These are phyloP conservation scores for Erannis defoliaria DNA, from an alignment of 2,888 invertebrate species.

Conservation along the genomic window DNA sequence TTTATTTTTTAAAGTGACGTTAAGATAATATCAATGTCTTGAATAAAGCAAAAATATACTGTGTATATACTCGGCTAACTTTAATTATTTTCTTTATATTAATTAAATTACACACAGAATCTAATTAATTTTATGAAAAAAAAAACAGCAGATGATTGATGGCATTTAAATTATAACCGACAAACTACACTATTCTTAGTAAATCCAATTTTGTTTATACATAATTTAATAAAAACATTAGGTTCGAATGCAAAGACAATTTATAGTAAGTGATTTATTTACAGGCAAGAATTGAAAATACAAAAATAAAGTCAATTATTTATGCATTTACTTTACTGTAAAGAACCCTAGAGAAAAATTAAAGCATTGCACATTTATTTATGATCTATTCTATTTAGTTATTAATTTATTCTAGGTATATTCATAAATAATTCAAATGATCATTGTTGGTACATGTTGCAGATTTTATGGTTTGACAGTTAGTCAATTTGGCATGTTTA, in stretches of 20 bases:
- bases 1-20: too few relatives aligned
- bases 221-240: too few relatives aligned
- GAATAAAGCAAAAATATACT: too few relatives aligned
- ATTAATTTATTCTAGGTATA: conserved; percentile 8
- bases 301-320: conserved; percentile 19
- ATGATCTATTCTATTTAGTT: too few relatives aligned
- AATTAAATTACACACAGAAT: too few relatives aligned
- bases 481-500: not conserved
- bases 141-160: too few relatives aligned
- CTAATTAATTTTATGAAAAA: too few relatives aligned
- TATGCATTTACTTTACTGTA: conserved; percentile 33
- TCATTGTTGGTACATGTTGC: conserved; percentile 3
- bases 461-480: conserved; percentile 10
- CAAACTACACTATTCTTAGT: too few relatives aligned
- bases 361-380: conserved; percentile 25
- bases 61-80: not conserved
- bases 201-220: too few relatives aligned
- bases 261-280: not conserved
- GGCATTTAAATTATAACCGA: too few relatives aligned
- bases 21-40: too few relatives aligned
- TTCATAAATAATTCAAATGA: conserved; percentile 23
- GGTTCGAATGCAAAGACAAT: not conserved
- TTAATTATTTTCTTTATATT: too few relatives aligned
- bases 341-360: conserved; percentile 32
- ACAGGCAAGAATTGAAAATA: not conserved